A percentile compares a stretch with the other conserved stretches of the same genome.
Evolutionary conservation across 2,888 invertebrate species (phyloP).

Genomic region (Coelopa pilipes): DNA sequence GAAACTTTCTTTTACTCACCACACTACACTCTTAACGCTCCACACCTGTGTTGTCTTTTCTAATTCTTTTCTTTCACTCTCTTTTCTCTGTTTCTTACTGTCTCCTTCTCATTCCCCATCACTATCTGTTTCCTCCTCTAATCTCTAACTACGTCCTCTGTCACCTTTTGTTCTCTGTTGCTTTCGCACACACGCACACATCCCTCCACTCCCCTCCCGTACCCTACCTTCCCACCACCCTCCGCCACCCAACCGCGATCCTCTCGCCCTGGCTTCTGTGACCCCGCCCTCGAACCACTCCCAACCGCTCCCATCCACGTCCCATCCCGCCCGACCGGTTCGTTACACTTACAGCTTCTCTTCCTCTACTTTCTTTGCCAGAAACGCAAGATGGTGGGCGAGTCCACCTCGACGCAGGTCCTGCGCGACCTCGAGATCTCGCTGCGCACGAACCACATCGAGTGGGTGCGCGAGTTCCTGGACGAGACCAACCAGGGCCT

Average conservation of each 20-base stretch:
- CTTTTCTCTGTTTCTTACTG: slow-evolving; percentile 33
- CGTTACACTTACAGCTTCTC: slow-evolving; percentile 64
- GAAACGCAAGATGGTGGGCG: slow-evolving; percentile 97
- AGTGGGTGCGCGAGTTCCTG: slow-evolving; percentile 99
- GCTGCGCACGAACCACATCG: slow-evolving; percentile 97
- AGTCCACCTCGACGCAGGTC: slow-evolving; percentile 98
- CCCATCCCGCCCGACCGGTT: slow-evolving; percentile 39
- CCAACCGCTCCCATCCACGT: slow-evolving; percentile 20
- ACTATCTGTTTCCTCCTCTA: too few relatives aligned
- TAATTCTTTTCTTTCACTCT: slow-evolving; percentile 30
- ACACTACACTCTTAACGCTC: slow-evolving; percentile 48
- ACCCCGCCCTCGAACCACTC: slow-evolving; percentile 26
- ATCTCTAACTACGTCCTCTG: slow-evolving; percentile 24
- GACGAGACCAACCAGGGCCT: slow-evolving; percentile 96
- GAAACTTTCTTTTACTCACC: slow-evolving; percentile 58
- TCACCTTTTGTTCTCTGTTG: slow-evolving; percentile 27
- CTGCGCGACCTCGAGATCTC: slow-evolving; percentile 98
- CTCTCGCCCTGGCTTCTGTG: background rate
- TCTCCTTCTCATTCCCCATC: slow-evolving; percentile 17
- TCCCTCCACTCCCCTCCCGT: slow-evolving; percentile 43
- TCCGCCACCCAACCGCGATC: slow-evolving; percentile 24
- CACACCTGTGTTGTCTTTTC: slow-evolving; percentile 33
- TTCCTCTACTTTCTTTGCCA: slow-evolving; percentile 73
- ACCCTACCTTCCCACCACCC: background rate
- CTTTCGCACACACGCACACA: slow-evolving; percentile 27